Conservation (phyloP, 2,888 invertebrate species). For the Diachrysia chrysitis region DNA sequence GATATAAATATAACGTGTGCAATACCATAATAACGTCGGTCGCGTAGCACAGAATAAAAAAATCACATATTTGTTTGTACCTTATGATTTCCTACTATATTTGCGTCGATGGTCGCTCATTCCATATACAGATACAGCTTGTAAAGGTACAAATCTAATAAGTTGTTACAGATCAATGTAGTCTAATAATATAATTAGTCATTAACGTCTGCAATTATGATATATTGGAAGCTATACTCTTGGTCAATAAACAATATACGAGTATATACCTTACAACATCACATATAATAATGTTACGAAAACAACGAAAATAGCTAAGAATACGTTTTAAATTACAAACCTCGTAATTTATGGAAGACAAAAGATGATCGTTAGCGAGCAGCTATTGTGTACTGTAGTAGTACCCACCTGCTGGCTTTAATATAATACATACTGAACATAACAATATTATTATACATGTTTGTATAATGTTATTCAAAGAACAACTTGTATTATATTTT, state of each 20-base stretch:
- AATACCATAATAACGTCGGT: slow-evolving; percentile 4
- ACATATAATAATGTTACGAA: background rate
- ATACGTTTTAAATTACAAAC: background rate
- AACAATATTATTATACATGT: background rate
- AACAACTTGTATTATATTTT: background rate
- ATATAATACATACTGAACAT: background rate
- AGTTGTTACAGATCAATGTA: too few species aligned
- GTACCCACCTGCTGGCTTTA: background rate
- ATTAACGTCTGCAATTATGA: too few species aligned
- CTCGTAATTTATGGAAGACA: background rate
- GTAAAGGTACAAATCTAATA: too few species aligned
- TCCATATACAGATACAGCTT: too few species aligned
- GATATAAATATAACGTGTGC: slow-evolving; percentile 35
- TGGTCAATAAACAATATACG: too few species aligned
- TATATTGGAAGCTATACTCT: too few species aligned
- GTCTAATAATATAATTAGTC: too few species aligned
- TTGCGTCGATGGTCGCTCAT: too few species aligned
- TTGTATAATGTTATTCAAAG: background rate
- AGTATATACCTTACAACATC: background rate
- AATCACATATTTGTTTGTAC: background rate
- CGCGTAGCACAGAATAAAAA: too few species aligned
- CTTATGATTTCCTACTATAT: background rate
- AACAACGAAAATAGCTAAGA: background rate
- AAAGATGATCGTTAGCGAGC: background rate
- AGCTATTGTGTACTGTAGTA: background rate